Conservation (phyloP, 1,140 invertebrate genomes). For the Manduca sexta region DNA sequence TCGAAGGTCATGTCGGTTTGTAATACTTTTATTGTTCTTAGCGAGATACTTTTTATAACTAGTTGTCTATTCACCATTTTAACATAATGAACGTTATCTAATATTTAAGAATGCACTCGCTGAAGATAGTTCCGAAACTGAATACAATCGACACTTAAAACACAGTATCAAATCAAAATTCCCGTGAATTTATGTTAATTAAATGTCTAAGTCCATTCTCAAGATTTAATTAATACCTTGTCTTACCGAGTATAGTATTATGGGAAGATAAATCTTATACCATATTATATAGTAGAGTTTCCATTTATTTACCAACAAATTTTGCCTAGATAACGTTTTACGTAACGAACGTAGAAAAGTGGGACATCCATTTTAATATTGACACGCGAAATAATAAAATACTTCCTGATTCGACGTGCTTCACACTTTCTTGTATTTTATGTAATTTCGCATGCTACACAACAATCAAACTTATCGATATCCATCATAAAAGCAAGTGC, state of each 20-base stretch:
- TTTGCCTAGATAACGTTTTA: constrained; percentile 34
- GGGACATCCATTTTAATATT: constrained; percentile 37
- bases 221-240: too few species aligned
- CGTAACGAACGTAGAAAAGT: constrained; percentile 38
- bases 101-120: too few species aligned
- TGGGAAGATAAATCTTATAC: background rate
- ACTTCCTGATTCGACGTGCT: constrained; percentile 13
- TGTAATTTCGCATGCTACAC: constrained; percentile 18
- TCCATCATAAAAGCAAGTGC: background rate
- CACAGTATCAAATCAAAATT: too few species aligned
- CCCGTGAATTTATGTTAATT: too few species aligned
- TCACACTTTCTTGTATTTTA: constrained; percentile 20
- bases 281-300: background rate
- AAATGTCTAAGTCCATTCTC: too few species aligned
- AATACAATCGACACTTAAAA: too few species aligned
- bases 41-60: too few species aligned
- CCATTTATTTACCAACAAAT: constrained; percentile 11
- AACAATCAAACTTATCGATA: constrained; percentile 5
- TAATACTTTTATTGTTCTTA: too few species aligned
- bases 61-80: too few species aligned
- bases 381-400: constrained; percentile 17
- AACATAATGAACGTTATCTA: too few species aligned
- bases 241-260: background rate
- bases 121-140: too few species aligned
- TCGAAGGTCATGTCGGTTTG: too few species aligned